Percentiles rank a stretch among this genome's conserved stretches.
These are phyloP conservation scores for Drosophila testacea DNA, from an alignment of 2,888 invertebrate species.

Conservation along the genomic window DNA sequence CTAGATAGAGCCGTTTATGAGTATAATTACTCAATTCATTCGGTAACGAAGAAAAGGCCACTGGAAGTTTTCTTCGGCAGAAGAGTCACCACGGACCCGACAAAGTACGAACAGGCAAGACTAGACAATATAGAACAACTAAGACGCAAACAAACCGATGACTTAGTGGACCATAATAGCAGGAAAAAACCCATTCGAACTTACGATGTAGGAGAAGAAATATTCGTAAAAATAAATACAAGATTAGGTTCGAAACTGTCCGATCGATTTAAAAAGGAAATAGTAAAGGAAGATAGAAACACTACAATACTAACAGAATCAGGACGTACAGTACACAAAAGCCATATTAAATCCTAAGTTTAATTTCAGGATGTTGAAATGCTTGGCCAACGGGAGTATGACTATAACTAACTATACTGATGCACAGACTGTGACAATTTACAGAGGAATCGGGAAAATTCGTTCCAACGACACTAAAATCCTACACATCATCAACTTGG, in stretches of 20 bases:
- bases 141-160: slow-evolving; percentile 4
- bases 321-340: slow-evolving; percentile 1
- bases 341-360: slow-evolving; percentile 5
- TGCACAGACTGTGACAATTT: slow-evolving; percentile 2
- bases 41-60: slow-evolving; percentile 2
- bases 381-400: background rate
- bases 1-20: slow-evolving; percentile 2
- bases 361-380: slow-evolving; percentile 8
- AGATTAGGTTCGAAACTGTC: slow-evolving; percentile 4
- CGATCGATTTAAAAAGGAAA: slow-evolving; percentile 1
- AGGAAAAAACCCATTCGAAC: background rate
- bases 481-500: too few species aligned
- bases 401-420: slow-evolving; percentile 8
- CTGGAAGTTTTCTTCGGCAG: slow-evolving; percentile 8
- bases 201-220: background rate
- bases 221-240: slow-evolving; percentile 6
- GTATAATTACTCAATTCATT: slow-evolving; percentile 11
- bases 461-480: too few species aligned
- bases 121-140: slow-evolving; percentile 8
- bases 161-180: slow-evolving; percentile 1
- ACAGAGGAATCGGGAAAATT: too few species aligned
- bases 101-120: slow-evolving; percentile 8
- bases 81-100: background rate
- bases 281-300: background rate
- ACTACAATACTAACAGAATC: background rate